phyloP scores from a whole-genome alignment of 2,888 invertebrate species.

The Quadroppia sp. region DNA sequence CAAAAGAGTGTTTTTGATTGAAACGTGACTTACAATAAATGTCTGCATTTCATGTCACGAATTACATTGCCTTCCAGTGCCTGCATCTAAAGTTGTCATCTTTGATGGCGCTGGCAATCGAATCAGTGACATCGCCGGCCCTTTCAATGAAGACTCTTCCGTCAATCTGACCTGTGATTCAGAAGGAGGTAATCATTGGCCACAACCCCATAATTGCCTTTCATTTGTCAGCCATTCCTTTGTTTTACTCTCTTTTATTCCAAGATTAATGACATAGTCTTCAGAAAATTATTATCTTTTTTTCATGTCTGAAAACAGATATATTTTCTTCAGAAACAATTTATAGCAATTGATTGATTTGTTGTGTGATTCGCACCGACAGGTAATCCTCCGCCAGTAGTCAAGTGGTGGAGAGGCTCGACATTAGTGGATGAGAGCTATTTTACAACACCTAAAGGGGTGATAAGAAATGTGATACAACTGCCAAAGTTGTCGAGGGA shows the following conservation, averaged over 20 bases:
- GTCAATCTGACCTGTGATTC: slow-evolving; percentile 51
- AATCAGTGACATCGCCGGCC: slow-evolving; percentile 48
- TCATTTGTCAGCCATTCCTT: not conserved
- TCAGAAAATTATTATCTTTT: not conserved
- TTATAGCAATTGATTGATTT: not conserved
- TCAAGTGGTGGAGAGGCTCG: slow-evolving; percentile 47
- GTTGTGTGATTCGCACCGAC: not conserved
- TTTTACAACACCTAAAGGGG: slow-evolving; percentile 31
- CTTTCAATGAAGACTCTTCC: slow-evolving; percentile 51
- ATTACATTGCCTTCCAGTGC: slow-evolving; percentile 38
- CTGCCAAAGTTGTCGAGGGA: slow-evolving; percentile 38
- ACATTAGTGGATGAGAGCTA: slow-evolving; percentile 45
- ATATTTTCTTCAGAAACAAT: not conserved
- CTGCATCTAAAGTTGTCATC: slow-evolving; percentile 39
- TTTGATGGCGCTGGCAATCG: slow-evolving; percentile 33
- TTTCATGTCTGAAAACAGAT: not conserved
- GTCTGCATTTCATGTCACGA: slow-evolving; percentile 22
- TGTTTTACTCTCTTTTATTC: not conserved
- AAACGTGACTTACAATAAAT: slow-evolving; percentile 26
- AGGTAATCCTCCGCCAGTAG: slow-evolving; percentile 46
- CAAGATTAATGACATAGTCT: not conserved
- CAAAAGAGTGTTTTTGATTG: slow-evolving; percentile 20
- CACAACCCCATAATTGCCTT: not conserved
- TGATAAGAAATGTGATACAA: slow-evolving; percentile 36
- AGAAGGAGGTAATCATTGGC: slow-evolving; percentile 50